Evolutionary conservation across 2,797 vertebrate genomes (phyloP).

Genomic region (Oceanodroma leucorhoa): DNA sequence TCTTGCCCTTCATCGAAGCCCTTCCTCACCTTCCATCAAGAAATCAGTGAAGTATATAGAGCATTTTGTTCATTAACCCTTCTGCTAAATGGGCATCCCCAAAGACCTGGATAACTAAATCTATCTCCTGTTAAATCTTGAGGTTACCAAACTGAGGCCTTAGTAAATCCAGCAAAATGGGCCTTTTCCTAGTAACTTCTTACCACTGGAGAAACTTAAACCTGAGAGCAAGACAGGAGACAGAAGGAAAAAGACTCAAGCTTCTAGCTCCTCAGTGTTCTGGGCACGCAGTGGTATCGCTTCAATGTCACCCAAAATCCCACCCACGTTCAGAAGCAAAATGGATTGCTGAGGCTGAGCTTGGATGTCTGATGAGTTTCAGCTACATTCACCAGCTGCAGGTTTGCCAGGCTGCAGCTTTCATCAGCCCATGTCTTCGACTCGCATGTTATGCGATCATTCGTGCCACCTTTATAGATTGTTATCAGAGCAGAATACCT

Average conservation of each 20-base stretch:
- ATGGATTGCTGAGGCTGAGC: neutral
- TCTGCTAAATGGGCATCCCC: neutral
- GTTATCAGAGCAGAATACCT: neutral
- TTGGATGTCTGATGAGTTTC: neutral
- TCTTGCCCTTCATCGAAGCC: neutral
- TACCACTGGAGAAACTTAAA: neutral
- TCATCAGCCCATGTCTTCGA: neutral
- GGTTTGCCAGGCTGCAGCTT: neutral
- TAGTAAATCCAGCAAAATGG: neutral
- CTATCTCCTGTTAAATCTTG: neutral
- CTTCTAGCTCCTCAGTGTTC: neutral
- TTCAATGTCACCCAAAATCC: neutral
- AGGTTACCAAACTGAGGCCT: neutral
- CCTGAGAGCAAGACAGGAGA: neutral
- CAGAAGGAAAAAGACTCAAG: neutral
- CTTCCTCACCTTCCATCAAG: neutral
- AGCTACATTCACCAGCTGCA: neutral
- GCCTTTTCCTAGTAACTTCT: neutral
- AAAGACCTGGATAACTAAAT: neutral
- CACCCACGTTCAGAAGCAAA: neutral
- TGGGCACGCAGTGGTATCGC: rapidly evolving
- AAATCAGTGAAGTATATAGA: neutral
- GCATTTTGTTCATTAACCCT: neutral
- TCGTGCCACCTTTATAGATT: neutral
- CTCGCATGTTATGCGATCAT: rapidly evolving